Base-by-base conservation (phyloP, 2,113 vertebrate genomes). In the Anoplopoma fimbria region DNA sequence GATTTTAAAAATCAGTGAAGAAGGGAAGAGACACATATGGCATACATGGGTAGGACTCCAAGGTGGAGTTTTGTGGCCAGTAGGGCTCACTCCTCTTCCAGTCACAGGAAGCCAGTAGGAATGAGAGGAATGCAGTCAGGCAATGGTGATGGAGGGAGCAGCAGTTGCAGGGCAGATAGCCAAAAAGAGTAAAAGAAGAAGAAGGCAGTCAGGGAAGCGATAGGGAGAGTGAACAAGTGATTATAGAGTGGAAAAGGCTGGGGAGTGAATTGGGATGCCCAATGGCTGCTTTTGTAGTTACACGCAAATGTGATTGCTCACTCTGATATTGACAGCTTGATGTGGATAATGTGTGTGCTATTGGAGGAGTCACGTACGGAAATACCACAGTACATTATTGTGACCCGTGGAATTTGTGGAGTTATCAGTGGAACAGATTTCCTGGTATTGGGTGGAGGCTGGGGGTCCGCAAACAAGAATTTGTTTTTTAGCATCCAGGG, bases 121-220 rank as follows among this genome's bases (percentile, higher is more conserved):
- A 95, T 95, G 92, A 89, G 72, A 91, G 58, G 94, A 93, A 95
- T 95, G 93, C 91, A 90, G 92, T 89, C 89, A 89, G 79, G 89
- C 91, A 92, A 87, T 55, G 45, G 78, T 93, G 91, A 93, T 93
- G 89, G 88, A 91, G 81, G 88, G 84, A 93, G 91, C 91, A 93
- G 93, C 86, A 90, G 88, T 90, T 85, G 86, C 81, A 78, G 55
- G 88, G 91, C 90, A 91, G 76, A 89, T 86, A 83, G 89, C 90
- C 93, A 91, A 83, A 72, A 75, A 69, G 76, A 82, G 70, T 13
- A 23, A 79, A 47, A 82, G 49, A 83, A 90, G n/a, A 87, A 71
- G 49, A 73, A 84, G 75, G 70, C 61, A 88, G 69, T 42, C 1
- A 9, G 38, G 68, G 55, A 78, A 85, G 70, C 80, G 77, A 88